A percentile compares a stretch with the other conserved stretches of the same genome.
phyloP scores from a whole-genome alignment of 23 tunicate genomes.

The Trididemnum clinides region DNA sequence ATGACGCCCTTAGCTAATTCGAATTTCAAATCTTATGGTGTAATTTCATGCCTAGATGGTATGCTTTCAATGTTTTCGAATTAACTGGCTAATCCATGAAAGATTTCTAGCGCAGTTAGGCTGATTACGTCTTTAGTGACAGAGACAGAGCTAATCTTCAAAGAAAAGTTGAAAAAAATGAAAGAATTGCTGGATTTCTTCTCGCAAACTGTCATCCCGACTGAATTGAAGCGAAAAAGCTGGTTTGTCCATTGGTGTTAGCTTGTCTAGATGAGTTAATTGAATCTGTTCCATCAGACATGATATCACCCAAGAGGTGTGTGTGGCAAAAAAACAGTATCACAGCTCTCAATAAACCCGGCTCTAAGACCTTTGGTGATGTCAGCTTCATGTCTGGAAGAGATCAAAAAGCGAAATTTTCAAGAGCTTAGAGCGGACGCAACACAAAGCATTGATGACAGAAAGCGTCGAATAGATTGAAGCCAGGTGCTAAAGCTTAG shows the following conservation, averaged over 20 bases:
- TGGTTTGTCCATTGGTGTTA: background rate
- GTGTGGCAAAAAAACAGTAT: background rate
- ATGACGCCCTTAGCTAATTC: constrained; percentile 4
- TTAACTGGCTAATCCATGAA: background rate
- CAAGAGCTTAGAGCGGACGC: background rate
- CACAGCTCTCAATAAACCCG: background rate
- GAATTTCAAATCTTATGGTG: background rate
- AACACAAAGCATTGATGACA: constrained; percentile 27
- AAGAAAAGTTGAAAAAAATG: background rate
- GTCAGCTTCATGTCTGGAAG: constrained; percentile 2
- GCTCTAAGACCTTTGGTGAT: background rate
- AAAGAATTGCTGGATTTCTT: background rate
- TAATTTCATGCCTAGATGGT: background rate
- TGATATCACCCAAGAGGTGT: background rate
- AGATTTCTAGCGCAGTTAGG: background rate
- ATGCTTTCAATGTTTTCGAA: background rate
- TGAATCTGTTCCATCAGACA: background rate
- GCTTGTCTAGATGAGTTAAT: background rate
- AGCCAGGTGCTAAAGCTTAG: constrained; percentile 26
- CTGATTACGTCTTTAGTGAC: background rate
- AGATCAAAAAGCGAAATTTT: background rate
- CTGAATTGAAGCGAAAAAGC: background rate
- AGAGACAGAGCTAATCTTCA: background rate
- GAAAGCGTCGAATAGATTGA: constrained; percentile 9
- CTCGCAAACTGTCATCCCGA: background rate